Evolutionary conservation across 2,888 invertebrate species (phyloP).

Genomic region (Thereva unica): DNA sequence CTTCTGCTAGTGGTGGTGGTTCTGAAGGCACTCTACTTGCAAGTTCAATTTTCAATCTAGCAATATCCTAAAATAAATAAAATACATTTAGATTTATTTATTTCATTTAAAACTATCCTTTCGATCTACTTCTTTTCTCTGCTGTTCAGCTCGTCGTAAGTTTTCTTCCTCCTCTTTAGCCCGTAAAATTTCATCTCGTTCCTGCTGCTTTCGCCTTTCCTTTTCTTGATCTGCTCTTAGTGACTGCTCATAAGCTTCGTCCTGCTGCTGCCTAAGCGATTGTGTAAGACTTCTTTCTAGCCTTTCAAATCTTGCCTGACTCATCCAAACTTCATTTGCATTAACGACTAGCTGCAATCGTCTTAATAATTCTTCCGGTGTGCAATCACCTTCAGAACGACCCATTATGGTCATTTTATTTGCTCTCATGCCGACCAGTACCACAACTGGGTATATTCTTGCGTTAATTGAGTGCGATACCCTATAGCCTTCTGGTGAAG

Average conservation of each 20-base stretch:
- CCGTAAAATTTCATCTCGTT: slow-evolving; percentile 61
- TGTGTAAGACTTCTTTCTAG: slow-evolving; percentile 84
- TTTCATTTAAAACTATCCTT: neutral
- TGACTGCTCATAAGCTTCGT: slow-evolving; percentile 91
- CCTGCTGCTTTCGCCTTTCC: slow-evolving; percentile 72
- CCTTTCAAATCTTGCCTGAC: slow-evolving; percentile 83
- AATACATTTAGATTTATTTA: neutral
- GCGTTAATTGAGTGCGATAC: slow-evolving; percentile 88
- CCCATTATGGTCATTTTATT: slow-evolving; percentile 93
- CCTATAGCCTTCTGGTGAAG: slow-evolving; percentile 87
- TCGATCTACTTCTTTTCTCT: slow-evolving; percentile 55
- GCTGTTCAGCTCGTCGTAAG: slow-evolving; percentile 61
- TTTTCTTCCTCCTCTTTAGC: slow-evolving; percentile 61
- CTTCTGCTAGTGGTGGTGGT: slow-evolving; percentile 70
- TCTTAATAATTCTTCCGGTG: slow-evolving; percentile 70
- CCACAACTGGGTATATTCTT: slow-evolving; percentile 82
- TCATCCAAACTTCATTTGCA: slow-evolving; percentile 86
- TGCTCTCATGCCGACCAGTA: slow-evolving; percentile 86
- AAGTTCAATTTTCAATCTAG: slow-evolving; percentile 68
- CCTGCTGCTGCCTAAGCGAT: slow-evolving; percentile 86
- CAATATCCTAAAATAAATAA: slow-evolving; percentile 61
- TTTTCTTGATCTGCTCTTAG: slow-evolving; percentile 93
- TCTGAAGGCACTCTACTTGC: slow-evolving; percentile 72
- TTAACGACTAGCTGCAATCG: slow-evolving; percentile 76
- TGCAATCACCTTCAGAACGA: slow-evolving; percentile 84